Evolutionary conservation across 2,797 vertebrate genomes (phyloP), one percentile per base, ranked within the genome.

Genomic region (Notolabrus celidotus): DNA sequence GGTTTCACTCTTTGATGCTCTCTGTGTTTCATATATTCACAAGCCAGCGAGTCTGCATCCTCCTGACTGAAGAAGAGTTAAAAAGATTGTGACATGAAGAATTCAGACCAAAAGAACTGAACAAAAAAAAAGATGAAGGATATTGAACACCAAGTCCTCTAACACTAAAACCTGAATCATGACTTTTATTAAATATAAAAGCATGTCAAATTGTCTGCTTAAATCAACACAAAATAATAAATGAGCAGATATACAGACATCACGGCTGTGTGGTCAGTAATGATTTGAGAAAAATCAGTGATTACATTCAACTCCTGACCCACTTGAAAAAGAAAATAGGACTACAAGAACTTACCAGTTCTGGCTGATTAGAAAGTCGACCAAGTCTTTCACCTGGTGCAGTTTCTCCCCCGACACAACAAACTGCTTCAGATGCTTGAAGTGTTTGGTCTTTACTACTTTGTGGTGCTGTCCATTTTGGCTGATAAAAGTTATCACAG

Each of bases 401-500:
- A 82, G 61, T 2, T 83, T 77, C 34, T 80, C 86, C 15, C 42
- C 80, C 1, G 87, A 88, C 15, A 92, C 82, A 12, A 96, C 71
- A 1, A 95, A 92, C 68, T 92, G 86, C 77, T 95, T 96, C 83
- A 98, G 71, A 22, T 91, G 65, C 11, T 83, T 69, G 1, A 96
- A 96, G 88, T 96, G 94, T 73, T 95, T 95, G 5, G 94, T 95
- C 75, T 94, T 94, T 27, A 94, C 42, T 78, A 97, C 82, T 41
- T 92, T 92, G 71, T 94, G 94, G 43, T 95, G 93, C 1, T 92
- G 93, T 36, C 95, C 92, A 45, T 91, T 93, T 17, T 86, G 89
- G 74, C 90, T 91, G 71, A 98, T 86, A 45, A 89, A 94, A 1
- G 90, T 92, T 71, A 98, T 87, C 27, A 96, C 89, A 0, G 95